Evolutionary conservation across 2,888 invertebrate genomes (phyloP).

Genomic region (Chouioia cunea): DNA sequence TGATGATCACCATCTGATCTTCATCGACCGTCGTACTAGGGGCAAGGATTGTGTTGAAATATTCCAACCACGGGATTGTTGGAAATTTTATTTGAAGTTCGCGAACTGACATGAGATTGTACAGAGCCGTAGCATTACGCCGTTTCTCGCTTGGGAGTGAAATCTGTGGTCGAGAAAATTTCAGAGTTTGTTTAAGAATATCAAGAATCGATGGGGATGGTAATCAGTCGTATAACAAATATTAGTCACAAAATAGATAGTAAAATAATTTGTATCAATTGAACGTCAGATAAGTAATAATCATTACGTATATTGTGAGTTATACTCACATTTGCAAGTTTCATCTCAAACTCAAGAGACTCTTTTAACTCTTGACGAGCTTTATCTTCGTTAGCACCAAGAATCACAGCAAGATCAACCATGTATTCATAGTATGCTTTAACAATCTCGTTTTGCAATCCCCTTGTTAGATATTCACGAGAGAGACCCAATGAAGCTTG

Average conservation of each 20-base stretch:
- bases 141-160: slow-evolving; percentile 84
- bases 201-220: too few species aligned
- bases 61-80: slow-evolving; percentile 84
- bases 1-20: slow-evolving; percentile 85
- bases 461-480: slow-evolving; percentile 87
- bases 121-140: slow-evolving; percentile 87
- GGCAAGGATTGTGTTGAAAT: slow-evolving; percentile 85
- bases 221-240: too few species aligned
- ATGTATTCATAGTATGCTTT: slow-evolving; percentile 87
- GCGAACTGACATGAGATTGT: slow-evolving; percentile 89
- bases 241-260: too few species aligned
- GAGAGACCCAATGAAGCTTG: slow-evolving; percentile 88
- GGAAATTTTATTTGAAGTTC: slow-evolving; percentile 83
- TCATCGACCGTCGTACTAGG: slow-evolving; percentile 74
- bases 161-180: slow-evolving; percentile 50
- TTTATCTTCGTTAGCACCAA: slow-evolving; percentile 80
- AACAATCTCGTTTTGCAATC: slow-evolving; percentile 86
- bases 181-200: background rate
- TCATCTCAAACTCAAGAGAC: slow-evolving; percentile 89
- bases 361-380: slow-evolving; percentile 82
- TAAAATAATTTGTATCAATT: too few species aligned
- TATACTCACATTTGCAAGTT: slow-evolving; percentile 87
- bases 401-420: slow-evolving; percentile 87
- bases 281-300: background rate
- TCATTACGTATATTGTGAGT: too few species aligned